phyloP scores from a whole-genome alignment of 2,888 invertebrate genomes.

The Drosophila bunnanda region DNA sequence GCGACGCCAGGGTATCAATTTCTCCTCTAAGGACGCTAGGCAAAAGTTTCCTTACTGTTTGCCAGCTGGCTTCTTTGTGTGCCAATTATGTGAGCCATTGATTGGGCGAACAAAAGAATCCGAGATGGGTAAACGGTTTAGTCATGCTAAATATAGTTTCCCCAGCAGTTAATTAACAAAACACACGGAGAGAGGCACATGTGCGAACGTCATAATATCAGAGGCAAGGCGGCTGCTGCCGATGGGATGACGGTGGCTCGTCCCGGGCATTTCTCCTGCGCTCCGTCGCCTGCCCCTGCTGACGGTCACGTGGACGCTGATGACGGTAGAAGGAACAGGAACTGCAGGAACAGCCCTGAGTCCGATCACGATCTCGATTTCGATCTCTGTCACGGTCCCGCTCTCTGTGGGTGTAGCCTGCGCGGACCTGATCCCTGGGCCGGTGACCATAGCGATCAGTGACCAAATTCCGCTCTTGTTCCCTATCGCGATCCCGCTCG shows the following conservation, averaged over 20 bases:
- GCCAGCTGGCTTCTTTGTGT: constrained; percentile 26
- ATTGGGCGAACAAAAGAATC: constrained; percentile 44
- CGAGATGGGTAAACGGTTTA: constrained; percentile 13
- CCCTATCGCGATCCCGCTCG: not conserved
- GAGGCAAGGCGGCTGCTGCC: not conserved
- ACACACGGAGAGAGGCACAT: constrained; percentile 8
- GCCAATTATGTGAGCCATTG: constrained; percentile 49
- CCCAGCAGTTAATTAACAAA: constrained; percentile 47
- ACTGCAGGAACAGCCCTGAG: constrained; percentile 3
- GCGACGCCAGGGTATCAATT: constrained; percentile 21
- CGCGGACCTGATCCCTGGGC: not conserved
- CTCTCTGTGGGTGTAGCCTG: constrained; percentile 7
- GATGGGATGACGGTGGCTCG: not conserved
- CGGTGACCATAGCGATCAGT: not conserved
- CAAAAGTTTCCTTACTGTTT: constrained; percentile 27
- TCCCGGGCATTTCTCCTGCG: not conserved
- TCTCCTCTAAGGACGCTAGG: not conserved
- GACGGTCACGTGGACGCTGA: constrained; percentile 1
- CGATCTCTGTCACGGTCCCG: not conserved
- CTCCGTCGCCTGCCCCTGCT: not conserved
- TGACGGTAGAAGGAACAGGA: constrained; percentile 6
- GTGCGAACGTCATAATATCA: constrained; percentile 1
- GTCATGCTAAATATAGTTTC: constrained; percentile 34
- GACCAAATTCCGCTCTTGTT: not conserved
- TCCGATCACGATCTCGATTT: not conserved